Evolutionary conservation across 2,113 vertebrate species (phyloP), one percentile per base, ranked within the genome.

Genomic region (Gymnobelideus leadbeateri): DNA sequence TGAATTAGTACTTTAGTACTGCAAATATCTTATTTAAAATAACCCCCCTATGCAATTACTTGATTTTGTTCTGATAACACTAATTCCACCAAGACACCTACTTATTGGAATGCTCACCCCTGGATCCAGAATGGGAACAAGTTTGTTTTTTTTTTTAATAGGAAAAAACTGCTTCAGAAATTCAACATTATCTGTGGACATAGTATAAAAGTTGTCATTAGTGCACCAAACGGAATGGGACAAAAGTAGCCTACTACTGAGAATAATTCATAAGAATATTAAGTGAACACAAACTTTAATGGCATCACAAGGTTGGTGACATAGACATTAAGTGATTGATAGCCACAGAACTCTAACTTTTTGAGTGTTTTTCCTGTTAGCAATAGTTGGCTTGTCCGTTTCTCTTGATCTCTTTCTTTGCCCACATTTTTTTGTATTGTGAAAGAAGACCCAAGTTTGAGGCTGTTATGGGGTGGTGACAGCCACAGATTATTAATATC

Each of bases 1-100:
- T 97, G 97, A 98, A 97, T 97, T 98, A 98, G 95, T 98, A 97
- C 96, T 98, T 90, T 95, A 97, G 96, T 94, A 96, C 95, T 97
- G 94, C 93, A 96, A 97, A 93, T 97, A 97, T 96, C 91, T 93
- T 97, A 97, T 94, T 92, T 90, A 91, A 96, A 96, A 94, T 95
- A 52, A 95, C 54, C 91, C 95, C 98, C 97, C 89, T 94, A 92
- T 98, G 96, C 97, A 98, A 98, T 94, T 97, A 97, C 54, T 93
- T 93, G 96, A 94, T 92, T 93, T 94, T 93, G 90, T 97, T 68
- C n/a, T 6, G 61, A 90, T 25, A 91, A 96, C 95, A 97, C 96
- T 96, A 95, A 95, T 95, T 92, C 96, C 93, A 94, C 91, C 68
- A 95, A 95, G 96, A 94, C 95, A 94, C 95, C 89, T 94, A 68